Percentiles rank a stretch among this genome's conserved stretches.
Conservation (phyloP, 2,113 vertebrate species). For the Poeciliopsis prolifica region DNA sequence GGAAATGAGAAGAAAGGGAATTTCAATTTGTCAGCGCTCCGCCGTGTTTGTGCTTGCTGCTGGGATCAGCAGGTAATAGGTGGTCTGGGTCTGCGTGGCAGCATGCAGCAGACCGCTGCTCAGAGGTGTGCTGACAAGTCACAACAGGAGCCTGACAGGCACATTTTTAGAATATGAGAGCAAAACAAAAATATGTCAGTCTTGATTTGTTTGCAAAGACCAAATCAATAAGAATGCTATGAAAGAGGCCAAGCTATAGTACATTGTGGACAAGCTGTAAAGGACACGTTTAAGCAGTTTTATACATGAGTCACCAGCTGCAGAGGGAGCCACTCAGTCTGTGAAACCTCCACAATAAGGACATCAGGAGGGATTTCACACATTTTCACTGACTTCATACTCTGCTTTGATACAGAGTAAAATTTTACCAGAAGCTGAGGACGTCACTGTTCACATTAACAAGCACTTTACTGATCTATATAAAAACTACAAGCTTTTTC, state of each 20-base stretch:
- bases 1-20: slow-evolving; percentile 10
- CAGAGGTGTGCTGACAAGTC: slow-evolving; percentile 15
- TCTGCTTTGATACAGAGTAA: background rate
- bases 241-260: background rate
- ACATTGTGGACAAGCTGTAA: background rate
- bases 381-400: background rate
- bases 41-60: slow-evolving; percentile 19
- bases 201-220: slow-evolving; percentile 13
- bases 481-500: background rate
- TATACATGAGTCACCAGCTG: background rate
- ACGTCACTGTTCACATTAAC: background rate
- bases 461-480: background rate
- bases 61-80: slow-evolving; percentile 11
- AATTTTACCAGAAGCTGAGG: background rate
- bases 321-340: background rate
- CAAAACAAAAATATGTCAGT: slow-evolving; percentile 41
- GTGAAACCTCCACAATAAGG: background rate
- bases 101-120: background rate
- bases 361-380: background rate
- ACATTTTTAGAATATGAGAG: slow-evolving; percentile 29
- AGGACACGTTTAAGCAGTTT: background rate
- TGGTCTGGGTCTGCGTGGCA: background rate
- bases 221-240: slow-evolving; percentile 17
- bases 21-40: slow-evolving; percentile 30
- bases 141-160: slow-evolving; percentile 13